A percentile compares a stretch with the other conserved stretches of the same genome.
Conservation (phyloP, 2,888 invertebrate genomes). For the Acanthosoma haemorrhoidale region DNA sequence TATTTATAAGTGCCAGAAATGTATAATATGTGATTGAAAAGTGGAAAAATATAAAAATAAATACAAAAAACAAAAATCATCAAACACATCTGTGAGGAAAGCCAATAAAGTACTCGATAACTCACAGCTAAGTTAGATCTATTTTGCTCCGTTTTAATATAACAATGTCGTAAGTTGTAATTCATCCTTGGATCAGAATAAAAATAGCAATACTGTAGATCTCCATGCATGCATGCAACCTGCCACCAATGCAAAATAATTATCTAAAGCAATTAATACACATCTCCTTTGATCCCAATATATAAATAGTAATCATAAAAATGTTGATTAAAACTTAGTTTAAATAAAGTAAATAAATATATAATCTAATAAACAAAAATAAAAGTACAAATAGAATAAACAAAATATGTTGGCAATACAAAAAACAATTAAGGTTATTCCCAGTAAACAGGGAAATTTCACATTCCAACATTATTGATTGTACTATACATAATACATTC, state of each 20-base stretch:
- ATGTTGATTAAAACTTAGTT: not conserved
- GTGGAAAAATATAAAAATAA: not conserved
- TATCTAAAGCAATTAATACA: conserved; percentile 17
- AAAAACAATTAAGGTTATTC: not conserved
- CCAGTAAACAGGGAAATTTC: not conserved
- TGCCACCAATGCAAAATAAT: conserved; percentile 29
- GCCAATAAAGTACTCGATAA: not conserved
- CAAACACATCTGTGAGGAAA: not conserved
- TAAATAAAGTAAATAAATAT: not conserved
- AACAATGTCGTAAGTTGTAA: conserved; percentile 24
- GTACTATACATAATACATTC: not conserved
- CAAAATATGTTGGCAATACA: not conserved
- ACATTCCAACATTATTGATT: not conserved
- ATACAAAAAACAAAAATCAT: not conserved
- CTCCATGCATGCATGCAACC: conserved; percentile 30
- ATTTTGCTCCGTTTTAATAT: conserved; percentile 24
- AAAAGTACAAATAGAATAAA: not conserved
- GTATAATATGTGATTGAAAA: no score
- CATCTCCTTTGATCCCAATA: not conserved
- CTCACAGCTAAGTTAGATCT: conserved; percentile 24
- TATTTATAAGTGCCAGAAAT: no score
- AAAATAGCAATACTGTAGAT: conserved; percentile 30
- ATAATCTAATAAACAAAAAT: not conserved
- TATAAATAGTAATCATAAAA: not conserved
- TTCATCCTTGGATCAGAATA: conserved; percentile 27